These are phyloP conservation scores for Tretioscincus oriximinensis DNA, from an alignment of 2,113 vertebrate genomes.

Conservation along the genomic window DNA sequence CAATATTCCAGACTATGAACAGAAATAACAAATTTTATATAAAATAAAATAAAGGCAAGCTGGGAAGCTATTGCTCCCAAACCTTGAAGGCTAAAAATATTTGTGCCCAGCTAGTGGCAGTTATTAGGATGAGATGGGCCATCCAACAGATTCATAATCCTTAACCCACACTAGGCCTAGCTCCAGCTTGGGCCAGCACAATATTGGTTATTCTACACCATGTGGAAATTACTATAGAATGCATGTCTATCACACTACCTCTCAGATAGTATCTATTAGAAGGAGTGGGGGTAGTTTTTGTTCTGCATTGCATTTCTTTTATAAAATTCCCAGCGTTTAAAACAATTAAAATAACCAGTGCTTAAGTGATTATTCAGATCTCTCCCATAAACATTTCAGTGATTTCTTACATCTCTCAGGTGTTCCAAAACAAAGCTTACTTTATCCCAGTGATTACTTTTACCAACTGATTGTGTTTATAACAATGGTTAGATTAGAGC, in stretches of 20 bases:
- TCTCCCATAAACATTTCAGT: background rate
- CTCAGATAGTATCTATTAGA: no score
- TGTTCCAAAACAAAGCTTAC: conserved; percentile 52
- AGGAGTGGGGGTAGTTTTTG: background rate
- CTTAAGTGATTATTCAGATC: background rate
- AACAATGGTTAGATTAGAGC: conserved; percentile 71
- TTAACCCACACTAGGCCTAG: no score
- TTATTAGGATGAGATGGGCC: no score
- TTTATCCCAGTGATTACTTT: conserved; percentile 52
- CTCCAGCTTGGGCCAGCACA: no score
- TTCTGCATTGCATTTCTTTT: background rate
- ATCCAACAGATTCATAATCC: no score
- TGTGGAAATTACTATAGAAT: background rate
- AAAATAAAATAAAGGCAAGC: no score
- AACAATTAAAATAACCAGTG: background rate
- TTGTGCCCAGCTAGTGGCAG: no score
- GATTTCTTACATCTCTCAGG: conserved; percentile 52
- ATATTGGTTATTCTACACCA: no score
- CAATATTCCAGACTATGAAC: no score
- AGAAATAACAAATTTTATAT: no score
- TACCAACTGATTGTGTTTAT: conserved; percentile 75
- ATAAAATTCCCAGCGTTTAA: background rate
- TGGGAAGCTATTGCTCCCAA: no score
- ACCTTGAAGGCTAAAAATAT: no score
- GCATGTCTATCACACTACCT: background rate